Evolutionary conservation across 2,888 invertebrate species (phyloP), one percentile per base, ranked within the genome.

Genomic region (Eupithecia exiguata): DNA sequence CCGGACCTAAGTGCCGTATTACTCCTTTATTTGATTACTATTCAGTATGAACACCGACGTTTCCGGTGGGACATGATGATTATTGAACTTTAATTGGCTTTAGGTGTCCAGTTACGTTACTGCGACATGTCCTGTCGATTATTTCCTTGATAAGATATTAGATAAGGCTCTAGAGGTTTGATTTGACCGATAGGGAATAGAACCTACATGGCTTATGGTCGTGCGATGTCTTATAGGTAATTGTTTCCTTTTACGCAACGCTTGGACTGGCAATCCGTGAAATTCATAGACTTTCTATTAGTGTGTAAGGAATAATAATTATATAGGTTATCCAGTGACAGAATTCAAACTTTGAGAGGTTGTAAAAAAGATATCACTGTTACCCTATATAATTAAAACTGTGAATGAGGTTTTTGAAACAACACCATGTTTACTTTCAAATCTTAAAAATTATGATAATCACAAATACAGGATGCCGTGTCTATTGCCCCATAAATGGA

Each of bases 1-100:
- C 46, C 10, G 10, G 18, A 46, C 18, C 5, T 46, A 46, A 46
- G 10, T 53, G n/a, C 9, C 38, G 16, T 69, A 38, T 69, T 53
- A 62, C 40, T 66, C 66, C 38, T 38, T 40, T 40, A 66, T 66
- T 66, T 66, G 66, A 66, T 92, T 87, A 88, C 88, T 90, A 93
- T 93, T 91, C 93, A 78, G 85, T 83, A 77, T 84, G 86, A 86
- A 87, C 82, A 82, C 84, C 75, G 76, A 76, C 77, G 81, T 85
- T 92, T 92, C 92, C 92, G 92, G 74, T 88, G 92, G 87, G 88
- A 86, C 86, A 81, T 79, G 82, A 83, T 84, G 84, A 80, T 79
- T 84, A 82, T 84, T 84, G 82, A 86, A 86, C 82, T 80, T 80
- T 80, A 79, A 79, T 79, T 80, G 74, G 71, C 71, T 67, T 46